These are phyloP conservation scores for Odocoileus virginianus DNA, from an alignment of 2,113 vertebrate species.

Conservation along the genomic window DNA sequence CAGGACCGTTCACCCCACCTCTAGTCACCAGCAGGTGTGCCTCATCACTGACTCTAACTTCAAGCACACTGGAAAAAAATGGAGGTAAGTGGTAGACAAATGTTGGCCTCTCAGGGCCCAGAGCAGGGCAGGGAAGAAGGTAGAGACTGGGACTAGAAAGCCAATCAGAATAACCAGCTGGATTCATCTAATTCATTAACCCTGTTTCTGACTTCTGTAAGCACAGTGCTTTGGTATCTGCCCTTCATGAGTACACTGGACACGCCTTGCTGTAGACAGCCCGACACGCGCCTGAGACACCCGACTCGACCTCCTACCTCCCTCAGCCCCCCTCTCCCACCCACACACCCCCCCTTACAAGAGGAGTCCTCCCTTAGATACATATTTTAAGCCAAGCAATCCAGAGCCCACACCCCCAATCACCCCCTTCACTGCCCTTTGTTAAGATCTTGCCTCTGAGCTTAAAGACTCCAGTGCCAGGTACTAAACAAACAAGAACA, in stretches of 20 bases:
- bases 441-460: neutral
- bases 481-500: neutral
- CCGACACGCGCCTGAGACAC: neutral
- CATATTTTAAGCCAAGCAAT: neutral
- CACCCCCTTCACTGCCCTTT: neutral
- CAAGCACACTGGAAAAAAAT: neutral
- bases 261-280: neutral
- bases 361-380: neutral
- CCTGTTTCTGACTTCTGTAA: neutral
- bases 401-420: neutral
- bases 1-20: too few relatives aligned
- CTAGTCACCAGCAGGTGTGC: accelerated
- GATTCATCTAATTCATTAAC: neutral
- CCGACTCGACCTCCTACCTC: neutral
- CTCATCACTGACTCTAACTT: neutral
- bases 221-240: neutral
- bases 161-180: neutral
- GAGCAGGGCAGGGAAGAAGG: neutral
- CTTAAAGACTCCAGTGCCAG: neutral
- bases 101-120: neutral
- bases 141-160: neutral
- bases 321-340: neutral
- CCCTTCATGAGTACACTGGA: neutral
- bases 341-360: neutral
- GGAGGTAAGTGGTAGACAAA: neutral